Evolutionary conservation across 2,113 vertebrate species (phyloP).

Genomic region (Toxotes chatareus): DNA sequence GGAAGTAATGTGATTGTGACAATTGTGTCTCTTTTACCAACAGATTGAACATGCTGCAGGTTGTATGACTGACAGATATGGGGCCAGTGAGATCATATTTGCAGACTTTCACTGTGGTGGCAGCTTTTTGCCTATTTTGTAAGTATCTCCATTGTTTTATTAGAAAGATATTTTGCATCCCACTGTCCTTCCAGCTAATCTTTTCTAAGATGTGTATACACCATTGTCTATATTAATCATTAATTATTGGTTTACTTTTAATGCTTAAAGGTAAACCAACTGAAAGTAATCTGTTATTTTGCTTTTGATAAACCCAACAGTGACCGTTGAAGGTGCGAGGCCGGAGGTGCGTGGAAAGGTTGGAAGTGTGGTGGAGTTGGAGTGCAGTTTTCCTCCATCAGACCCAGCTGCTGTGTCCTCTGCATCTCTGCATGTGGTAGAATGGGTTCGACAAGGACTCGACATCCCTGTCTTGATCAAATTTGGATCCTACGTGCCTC

Average conservation of each 20-base stretch:
- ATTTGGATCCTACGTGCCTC: slow-evolving; percentile 90
- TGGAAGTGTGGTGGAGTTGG: slow-evolving; percentile 85
- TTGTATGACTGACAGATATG: slow-evolving; percentile 81
- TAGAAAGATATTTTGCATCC: slow-evolving; percentile 1
- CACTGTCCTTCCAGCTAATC: neutral
- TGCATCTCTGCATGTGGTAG: slow-evolving; percentile 89
- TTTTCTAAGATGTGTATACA: neutral
- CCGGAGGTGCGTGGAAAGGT: slow-evolving; percentile 84
- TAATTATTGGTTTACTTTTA: neutral
- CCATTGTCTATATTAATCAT: neutral
- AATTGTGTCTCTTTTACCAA: slow-evolving; percentile 69
- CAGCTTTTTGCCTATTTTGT: slow-evolving; percentile 73
- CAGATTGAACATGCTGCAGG: slow-evolving; percentile 76
- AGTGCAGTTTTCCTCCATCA: slow-evolving; percentile 84
- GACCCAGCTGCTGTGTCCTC: slow-evolving; percentile 56
- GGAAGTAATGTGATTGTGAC: slow-evolving; percentile 69
- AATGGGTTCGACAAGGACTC: slow-evolving; percentile 93
- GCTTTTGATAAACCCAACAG: slow-evolving; percentile 41
- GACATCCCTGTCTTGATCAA: slow-evolving; percentile 94
- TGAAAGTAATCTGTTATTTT: slow-evolving; percentile 7
- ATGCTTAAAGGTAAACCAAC: neutral
- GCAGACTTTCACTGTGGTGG: slow-evolving; percentile 63
- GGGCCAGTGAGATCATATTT: slow-evolving; percentile 59
- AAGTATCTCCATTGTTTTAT: slow-evolving; percentile 65
- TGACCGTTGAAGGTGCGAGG: slow-evolving; percentile 9